Conservation (phyloP, 2,888 invertebrate genomes). For the Tupiocoris notatus region DNA sequence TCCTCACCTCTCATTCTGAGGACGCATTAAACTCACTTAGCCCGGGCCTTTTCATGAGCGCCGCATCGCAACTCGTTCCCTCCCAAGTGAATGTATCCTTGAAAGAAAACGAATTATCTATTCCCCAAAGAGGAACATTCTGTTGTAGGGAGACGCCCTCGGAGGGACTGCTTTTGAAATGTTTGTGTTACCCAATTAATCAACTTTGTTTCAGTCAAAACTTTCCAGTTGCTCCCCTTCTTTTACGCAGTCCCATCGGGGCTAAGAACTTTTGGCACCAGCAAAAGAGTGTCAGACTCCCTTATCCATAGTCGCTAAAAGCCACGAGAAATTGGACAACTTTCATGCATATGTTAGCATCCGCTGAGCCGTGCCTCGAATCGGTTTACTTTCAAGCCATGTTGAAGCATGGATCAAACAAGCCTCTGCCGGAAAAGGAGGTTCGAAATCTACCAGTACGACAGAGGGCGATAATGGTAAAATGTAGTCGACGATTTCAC, state of each 20-base stretch:
- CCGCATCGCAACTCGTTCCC: neutral
- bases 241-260: neutral
- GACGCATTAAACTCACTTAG: slow-evolving; percentile 1
- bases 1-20: neutral
- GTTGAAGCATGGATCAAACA: neutral
- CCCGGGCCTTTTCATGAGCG: neutral
- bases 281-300: neutral
- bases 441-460: too few species aligned
- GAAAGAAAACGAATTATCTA: slow-evolving; percentile 19
- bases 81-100: slow-evolving; percentile 5
- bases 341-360: slow-evolving; percentile 2
- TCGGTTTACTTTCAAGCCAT: neutral
- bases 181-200: slow-evolving; percentile 32
- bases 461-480: too few species aligned
- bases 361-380: neutral
- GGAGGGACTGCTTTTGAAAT: slow-evolving; percentile 12
- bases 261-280: slow-evolving; percentile 11
- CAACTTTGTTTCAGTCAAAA: slow-evolving; percentile 25
- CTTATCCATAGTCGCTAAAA: neutral
- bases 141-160: neutral
- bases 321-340: slow-evolving; percentile 3
- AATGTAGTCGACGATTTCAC: too few species aligned
- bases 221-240: slow-evolving; percentile 2
- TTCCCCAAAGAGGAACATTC: neutral
- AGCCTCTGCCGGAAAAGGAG: too few species aligned